Evolutionary conservation across 2,888 invertebrate species (phyloP).

Genomic region (Caenorhabditis doughertyi): DNA sequence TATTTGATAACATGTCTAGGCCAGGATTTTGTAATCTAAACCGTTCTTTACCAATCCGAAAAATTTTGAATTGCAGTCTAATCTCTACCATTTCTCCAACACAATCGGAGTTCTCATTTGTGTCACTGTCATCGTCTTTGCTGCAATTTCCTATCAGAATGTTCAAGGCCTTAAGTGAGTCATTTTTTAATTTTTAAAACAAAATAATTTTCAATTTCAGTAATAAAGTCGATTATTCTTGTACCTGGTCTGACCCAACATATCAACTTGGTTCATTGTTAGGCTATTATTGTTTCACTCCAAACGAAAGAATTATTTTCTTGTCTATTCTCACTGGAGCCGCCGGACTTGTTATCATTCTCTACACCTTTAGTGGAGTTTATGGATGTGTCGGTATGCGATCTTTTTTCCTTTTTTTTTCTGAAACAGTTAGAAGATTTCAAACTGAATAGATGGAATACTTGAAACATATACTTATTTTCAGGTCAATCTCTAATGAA

Average conservation of each 20-base stretch:
- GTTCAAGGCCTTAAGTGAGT: conserved; percentile 35
- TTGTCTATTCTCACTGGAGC: conserved; percentile 57
- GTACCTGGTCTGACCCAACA: conserved; percentile 24
- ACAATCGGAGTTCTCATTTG: conserved; percentile 41
- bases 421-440: background rate
- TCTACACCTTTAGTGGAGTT: conserved; percentile 52
- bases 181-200: background rate
- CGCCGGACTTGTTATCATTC: conserved; percentile 34
- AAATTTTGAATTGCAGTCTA: too few relatives aligned
- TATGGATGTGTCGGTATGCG: conserved; percentile 63
- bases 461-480: background rate
- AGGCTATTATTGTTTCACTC: conserved; percentile 46
- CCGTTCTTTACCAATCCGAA: background rate
- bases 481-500: conserved; percentile 57
- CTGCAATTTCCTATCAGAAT: conserved; percentile 46
- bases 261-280: background rate
- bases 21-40: too few relatives aligned
- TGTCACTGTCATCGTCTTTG: conserved; percentile 53
- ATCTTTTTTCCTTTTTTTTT: too few relatives aligned
- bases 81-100: conserved; percentile 60
- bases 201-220: conserved; percentile 19
- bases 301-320: conserved; percentile 45
- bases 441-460: background rate
- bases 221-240: background rate
- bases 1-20: too few relatives aligned